These are phyloP conservation scores for Ochropleura plecta DNA, from an alignment of 2,888 invertebrate genomes.

Conservation along the genomic window DNA sequence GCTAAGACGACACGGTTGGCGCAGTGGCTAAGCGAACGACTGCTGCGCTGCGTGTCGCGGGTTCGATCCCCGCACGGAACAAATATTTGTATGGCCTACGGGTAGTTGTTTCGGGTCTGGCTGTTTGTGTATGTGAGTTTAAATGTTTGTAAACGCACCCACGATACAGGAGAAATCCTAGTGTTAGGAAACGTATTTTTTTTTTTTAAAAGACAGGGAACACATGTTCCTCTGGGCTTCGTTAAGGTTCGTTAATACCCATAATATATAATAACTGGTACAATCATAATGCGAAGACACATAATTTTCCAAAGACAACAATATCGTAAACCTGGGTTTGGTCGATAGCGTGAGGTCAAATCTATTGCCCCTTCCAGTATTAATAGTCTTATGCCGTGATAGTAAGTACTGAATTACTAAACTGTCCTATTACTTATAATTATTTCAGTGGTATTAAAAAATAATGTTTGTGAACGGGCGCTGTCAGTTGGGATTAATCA, in stretches of 20 bases:
- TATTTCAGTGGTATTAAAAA: neutral
- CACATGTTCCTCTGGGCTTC: neutral
- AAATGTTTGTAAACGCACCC: too few relatives aligned
- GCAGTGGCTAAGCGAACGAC: too few relatives aligned
- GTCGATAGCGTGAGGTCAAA: conserved; percentile 22
- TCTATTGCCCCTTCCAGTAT: neutral
- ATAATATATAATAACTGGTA: neutral
- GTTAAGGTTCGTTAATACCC: neutral
- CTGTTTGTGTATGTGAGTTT: too few relatives aligned
- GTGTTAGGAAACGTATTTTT: too few relatives aligned
- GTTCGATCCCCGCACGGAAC: too few relatives aligned
- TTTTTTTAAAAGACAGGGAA: neutral
- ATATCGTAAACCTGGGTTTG: conserved; percentile 14
- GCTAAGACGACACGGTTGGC: too few relatives aligned
- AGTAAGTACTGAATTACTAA: neutral
- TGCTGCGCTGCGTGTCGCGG: too few relatives aligned
- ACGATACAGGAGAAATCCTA: too few relatives aligned
- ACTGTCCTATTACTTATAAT: neutral
- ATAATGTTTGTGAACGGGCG: too few relatives aligned
- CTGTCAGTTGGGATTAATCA: too few relatives aligned
- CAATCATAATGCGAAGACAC: neutral
- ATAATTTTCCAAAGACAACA: conserved; percentile 14
- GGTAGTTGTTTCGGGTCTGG: too few relatives aligned
- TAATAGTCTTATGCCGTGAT: conserved; percentile 12
- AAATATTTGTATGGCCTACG: too few relatives aligned